phyloP scores from a whole-genome alignment of 2,797 vertebrate genomes.

The Crocodylus rhombifer region DNA sequence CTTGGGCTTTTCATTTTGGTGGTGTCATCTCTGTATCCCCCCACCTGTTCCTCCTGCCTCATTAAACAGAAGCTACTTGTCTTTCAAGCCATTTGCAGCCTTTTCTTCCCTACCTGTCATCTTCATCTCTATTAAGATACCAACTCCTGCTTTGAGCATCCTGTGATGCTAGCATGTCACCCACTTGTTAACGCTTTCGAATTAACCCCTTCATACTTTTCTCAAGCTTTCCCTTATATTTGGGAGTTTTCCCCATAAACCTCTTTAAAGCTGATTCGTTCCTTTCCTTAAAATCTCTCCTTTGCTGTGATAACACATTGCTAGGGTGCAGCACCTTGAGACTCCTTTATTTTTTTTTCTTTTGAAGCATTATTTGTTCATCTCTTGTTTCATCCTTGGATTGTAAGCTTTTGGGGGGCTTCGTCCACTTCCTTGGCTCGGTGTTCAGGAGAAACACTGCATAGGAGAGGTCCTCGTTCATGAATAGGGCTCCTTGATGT shows the following conservation, averaged over 20 bases:
- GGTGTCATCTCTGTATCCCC: constrained; percentile 38
- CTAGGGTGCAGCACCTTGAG: too few relatives aligned
- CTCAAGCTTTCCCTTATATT: neutral
- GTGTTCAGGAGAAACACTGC: too few relatives aligned
- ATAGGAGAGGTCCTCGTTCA: too few relatives aligned
- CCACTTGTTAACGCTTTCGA: constrained; percentile 7
- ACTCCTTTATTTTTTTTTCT: too few relatives aligned
- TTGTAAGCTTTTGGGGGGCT: too few relatives aligned
- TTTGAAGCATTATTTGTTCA: too few relatives aligned
- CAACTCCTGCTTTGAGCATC: constrained; percentile 62
- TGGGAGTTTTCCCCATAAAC: neutral
- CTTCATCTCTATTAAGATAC: constrained; percentile 52
- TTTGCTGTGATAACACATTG: neutral
- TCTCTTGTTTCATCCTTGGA: too few relatives aligned
- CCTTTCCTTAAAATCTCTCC: neutral
- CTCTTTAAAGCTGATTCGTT: constrained; percentile 42
- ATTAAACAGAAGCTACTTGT: constrained; percentile 56
- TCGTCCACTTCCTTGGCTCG: too few relatives aligned
- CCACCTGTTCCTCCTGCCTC: constrained; percentile 52
- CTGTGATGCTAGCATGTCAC: constrained; percentile 4
- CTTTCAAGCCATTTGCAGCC: constrained; percentile 61
- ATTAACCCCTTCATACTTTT: constrained; percentile 33
- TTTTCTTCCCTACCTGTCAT: neutral
- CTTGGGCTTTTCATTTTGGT: neutral
- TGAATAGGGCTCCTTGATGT: too few relatives aligned